Conservation (phyloP, 2,888 invertebrate genomes). For the Phortica magna region DNA sequence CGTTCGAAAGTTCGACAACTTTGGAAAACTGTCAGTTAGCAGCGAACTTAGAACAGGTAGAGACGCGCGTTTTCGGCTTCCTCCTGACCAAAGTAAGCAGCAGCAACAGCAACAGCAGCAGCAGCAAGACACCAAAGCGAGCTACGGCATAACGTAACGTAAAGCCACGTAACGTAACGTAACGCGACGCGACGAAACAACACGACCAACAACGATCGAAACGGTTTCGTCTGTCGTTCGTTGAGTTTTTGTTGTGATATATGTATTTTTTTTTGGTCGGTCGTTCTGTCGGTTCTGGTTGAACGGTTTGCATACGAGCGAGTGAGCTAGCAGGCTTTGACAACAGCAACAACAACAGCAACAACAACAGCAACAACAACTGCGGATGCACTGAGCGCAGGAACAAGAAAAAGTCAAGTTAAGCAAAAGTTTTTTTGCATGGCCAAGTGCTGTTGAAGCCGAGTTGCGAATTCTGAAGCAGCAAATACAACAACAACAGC, state of each 20-base stretch:
- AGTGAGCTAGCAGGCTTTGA: neutral
- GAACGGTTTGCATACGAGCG: neutral
- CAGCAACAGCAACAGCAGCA: conserved; percentile 19
- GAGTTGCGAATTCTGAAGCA: neutral
- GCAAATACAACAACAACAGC: neutral
- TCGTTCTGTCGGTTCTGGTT: neutral
- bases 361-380: too few relatives aligned
- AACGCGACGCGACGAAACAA: conserved; percentile 8
- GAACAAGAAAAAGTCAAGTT: conserved; percentile 8
- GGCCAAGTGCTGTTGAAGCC: conserved; percentile 19
- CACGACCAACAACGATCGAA: neutral
- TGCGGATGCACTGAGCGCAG: conserved; percentile 12
- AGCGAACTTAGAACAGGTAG: conserved; percentile 79
- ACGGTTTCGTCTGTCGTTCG: conserved; percentile 7
- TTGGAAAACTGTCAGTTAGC: conserved; percentile 79
- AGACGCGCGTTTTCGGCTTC: conserved; percentile 78
- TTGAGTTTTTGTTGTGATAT: neutral
- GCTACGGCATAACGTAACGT: neutral
- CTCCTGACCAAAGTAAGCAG: conserved; percentile 53
- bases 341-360: too few relatives aligned
- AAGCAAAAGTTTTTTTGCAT: conserved; percentile 8
- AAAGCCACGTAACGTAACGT: conserved; percentile 7
- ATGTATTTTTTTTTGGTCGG: neutral
- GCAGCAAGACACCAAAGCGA: conserved; percentile 17
- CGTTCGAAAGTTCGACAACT: conserved; percentile 78